Evolutionary conservation across 2,113 vertebrate species (phyloP), one percentile per base, ranked within the genome.

Genomic region (Poecile atricapillus): DNA sequence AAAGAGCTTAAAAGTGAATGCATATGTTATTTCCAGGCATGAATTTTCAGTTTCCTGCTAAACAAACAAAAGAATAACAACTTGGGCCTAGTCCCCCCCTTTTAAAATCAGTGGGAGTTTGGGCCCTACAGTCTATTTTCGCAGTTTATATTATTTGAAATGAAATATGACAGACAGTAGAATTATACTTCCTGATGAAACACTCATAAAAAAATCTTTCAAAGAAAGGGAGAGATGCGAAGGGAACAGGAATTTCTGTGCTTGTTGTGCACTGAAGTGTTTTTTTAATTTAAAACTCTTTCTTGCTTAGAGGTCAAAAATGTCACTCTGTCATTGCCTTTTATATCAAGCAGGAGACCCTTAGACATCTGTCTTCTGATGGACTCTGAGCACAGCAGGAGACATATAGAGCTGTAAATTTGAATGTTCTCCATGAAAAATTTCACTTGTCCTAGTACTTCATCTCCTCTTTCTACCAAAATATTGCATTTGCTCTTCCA

Each of bases 391-490:
- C 67, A 87, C 43, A 94, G 76, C 50, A 95, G 78, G 73, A 75
- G 47, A 75, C n/a, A 33, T 62, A 85, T 4, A 92, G 82, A 77
- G 83, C 70, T 95, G 93, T 96, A 97, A 97, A 97, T 97, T 56
- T 96, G 69, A 90, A 86, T 70, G 87, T 89, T 97, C 78, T 89
- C 76, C 84, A 52, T 94, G 93, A 97, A 97, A 76, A 90, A 94
- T 94, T 93, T 92, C 58, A 87, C 87, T 96, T 95, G 70, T 69
- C 33, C 52, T 64, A 31, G 56, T 97, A 91, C 90, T 98, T 96
- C 81, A 93, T 96, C 90, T 97, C 93, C 64, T 93, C 89, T 94
- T 68, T 79, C 83, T 93, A 95, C 95, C 93, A 95, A 98, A 98
- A 97, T 95, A 97, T 77, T 97, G 50, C 79, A 12, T 97, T 97